Percentiles rank a stretch among this genome's conserved stretches.
Conservation (phyloP, 2,888 invertebrate species). For the Mylabris sibirica region DNA sequence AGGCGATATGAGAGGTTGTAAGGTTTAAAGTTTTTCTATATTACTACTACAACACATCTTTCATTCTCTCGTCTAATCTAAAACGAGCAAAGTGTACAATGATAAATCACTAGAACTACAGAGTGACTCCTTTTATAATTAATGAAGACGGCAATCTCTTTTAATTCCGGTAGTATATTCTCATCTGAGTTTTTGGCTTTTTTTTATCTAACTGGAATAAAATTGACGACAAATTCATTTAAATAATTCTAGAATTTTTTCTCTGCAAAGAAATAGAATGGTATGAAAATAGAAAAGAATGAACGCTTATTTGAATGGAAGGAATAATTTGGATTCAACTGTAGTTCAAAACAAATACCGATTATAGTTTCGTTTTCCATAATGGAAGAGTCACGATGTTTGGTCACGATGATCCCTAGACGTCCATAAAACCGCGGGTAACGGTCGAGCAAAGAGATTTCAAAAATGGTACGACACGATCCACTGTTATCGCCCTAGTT, state of each 20-base stretch:
- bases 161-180: constrained; percentile 13
- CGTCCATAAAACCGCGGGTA: constrained; percentile 37
- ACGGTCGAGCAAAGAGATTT: constrained; percentile 35
- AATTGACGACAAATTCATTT: constrained; percentile 14
- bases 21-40: constrained; percentile 9
- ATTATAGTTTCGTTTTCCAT: constrained; percentile 13
- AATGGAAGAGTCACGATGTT: constrained; percentile 35
- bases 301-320: not conserved
- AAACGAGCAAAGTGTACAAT: constrained; percentile 11
- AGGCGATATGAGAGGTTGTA: constrained; percentile 14
- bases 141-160: constrained; percentile 17
- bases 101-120: constrained; percentile 19
- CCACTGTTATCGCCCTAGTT: constrained; percentile 31
- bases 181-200: not conserved
- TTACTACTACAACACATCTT: constrained; percentile 1
- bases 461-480: constrained; percentile 34
- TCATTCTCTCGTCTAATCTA: constrained; percentile 14
- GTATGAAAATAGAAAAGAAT: too few species aligned
- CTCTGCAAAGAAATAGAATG: not conserved
- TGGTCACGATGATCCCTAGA: constrained; percentile 36
- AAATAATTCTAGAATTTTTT: not conserved
- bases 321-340: constrained; percentile 10
- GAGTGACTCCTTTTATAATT: constrained; percentile 17
- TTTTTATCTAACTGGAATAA: not conserved
- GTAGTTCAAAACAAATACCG: not conserved